Evolutionary conservation across 1,140 invertebrate genomes (phyloP).

Genomic region (Lasaia peninsularis): DNA sequence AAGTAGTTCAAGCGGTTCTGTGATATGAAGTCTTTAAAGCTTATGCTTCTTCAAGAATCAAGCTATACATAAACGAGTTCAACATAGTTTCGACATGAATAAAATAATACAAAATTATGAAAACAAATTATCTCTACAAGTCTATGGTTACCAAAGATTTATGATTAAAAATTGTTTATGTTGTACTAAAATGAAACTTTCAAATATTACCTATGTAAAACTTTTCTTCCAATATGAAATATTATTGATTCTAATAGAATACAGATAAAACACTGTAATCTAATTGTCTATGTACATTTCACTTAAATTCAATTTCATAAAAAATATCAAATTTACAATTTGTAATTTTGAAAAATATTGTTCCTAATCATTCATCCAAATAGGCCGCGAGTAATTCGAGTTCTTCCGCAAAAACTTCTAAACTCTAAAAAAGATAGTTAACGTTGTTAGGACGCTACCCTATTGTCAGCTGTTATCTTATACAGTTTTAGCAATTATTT

Average conservation of each 20-base stretch:
- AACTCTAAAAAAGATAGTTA: background rate
- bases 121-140: too few species aligned
- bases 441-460: conserved; percentile 2
- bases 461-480: background rate
- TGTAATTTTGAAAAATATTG: conserved; percentile 18
- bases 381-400: conserved; percentile 41
- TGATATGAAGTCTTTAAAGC: too few species aligned
- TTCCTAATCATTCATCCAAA: conserved; percentile 24
- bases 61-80: too few species aligned
- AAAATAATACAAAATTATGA: too few species aligned
- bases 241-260: background rate
- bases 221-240: background rate
- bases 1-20: too few species aligned
- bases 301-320: conserved; percentile 3
- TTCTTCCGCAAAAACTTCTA: conserved; percentile 14
- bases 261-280: background rate
- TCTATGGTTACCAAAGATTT: too few species aligned
- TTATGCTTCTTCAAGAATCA: too few species aligned
- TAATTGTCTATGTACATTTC: background rate
- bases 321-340: conserved; percentile 11
- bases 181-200: too few species aligned
- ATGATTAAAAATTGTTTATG: too few species aligned
- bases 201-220: background rate
- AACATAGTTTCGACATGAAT: too few species aligned
- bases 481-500: too few species aligned